A percentile compares a stretch with the other conserved stretches of the same genome.
phyloP scores from a whole-genome alignment of 2,888 invertebrate species.

The Sminthurinus aureus region DNA sequence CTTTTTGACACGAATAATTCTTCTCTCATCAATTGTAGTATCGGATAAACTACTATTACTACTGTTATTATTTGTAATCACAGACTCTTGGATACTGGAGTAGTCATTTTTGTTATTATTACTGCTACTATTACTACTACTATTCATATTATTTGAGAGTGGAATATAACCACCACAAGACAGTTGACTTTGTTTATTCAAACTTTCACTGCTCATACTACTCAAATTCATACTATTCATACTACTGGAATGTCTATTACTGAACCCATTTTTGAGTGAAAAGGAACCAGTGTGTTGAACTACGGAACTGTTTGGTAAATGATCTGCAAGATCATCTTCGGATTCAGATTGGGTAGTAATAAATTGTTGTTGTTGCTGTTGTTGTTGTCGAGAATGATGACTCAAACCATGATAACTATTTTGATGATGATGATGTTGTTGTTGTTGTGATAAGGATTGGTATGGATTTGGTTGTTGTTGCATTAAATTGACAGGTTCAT shows the following conservation, averaged over 20 bases:
- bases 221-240: neutral
- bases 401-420: neutral
- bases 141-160: neutral
- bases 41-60: neutral
- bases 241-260: neutral
- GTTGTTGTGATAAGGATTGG: slow-evolving; percentile 29
- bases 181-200: slow-evolving; percentile 33
- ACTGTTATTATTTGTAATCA: slow-evolving; percentile 22
- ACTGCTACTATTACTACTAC: slow-evolving; percentile 15
- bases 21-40: slow-evolving; percentile 54
- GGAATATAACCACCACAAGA: slow-evolving; percentile 33
- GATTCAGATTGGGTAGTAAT: neutral
- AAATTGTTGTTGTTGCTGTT: slow-evolving; percentile 12
- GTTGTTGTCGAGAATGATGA: slow-evolving; percentile 29
- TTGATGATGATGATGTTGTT: slow-evolving; percentile 46
- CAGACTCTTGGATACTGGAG: neutral
- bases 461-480: slow-evolving; percentile 53
- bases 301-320: neutral
- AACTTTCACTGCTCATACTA: neutral
- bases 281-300: neutral
- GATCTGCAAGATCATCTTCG: neutral
- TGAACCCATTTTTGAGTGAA: neutral
- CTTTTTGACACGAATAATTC: slow-evolving; percentile 57
- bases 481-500: slow-evolving; percentile 59
- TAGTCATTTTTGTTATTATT: slow-evolving; percentile 33